These are phyloP conservation scores for Tachycineta bicolor DNA, from an alignment of 2,113 vertebrate species.

Conservation along the genomic window DNA sequence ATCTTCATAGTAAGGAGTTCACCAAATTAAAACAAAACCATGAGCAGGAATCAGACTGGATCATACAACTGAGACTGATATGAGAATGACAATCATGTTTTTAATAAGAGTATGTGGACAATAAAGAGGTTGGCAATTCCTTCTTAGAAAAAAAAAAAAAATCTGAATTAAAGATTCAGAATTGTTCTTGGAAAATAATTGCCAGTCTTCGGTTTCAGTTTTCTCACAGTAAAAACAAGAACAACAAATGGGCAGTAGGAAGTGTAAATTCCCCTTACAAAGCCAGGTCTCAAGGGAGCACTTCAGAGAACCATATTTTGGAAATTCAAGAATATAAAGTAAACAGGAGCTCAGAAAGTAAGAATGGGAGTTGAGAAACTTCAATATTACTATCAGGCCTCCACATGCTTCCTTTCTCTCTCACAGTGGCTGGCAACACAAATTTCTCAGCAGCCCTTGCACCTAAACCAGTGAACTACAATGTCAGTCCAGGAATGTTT, in stretches of 20 bases:
- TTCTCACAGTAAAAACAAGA: neutral
- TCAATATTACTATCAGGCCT: neutral
- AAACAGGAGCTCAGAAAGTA: neutral
- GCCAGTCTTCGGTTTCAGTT: neutral
- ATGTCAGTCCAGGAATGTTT: neutral
- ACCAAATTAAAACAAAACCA: neutral
- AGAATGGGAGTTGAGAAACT: neutral
- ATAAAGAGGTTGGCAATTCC: neutral
- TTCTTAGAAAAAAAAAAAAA: neutral
- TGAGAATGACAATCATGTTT: neutral
- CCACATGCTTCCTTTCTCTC: neutral
- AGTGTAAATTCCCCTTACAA: neutral
- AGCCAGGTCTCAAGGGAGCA: neutral
- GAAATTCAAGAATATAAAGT: neutral
- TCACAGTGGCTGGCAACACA: neutral
- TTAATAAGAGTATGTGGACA: neutral
- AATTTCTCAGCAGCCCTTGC: neutral
- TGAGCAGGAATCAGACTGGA: neutral
- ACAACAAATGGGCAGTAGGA: neutral
- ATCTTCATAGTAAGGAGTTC: neutral
- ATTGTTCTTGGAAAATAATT: neutral
- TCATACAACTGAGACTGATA: neutral
- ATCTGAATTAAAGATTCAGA: neutral
- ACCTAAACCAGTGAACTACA: neutral
- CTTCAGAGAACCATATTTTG: neutral